Evolutionary conservation across 2,797 vertebrate genomes (phyloP).

Genomic region (Phataginus tricuspis): DNA sequence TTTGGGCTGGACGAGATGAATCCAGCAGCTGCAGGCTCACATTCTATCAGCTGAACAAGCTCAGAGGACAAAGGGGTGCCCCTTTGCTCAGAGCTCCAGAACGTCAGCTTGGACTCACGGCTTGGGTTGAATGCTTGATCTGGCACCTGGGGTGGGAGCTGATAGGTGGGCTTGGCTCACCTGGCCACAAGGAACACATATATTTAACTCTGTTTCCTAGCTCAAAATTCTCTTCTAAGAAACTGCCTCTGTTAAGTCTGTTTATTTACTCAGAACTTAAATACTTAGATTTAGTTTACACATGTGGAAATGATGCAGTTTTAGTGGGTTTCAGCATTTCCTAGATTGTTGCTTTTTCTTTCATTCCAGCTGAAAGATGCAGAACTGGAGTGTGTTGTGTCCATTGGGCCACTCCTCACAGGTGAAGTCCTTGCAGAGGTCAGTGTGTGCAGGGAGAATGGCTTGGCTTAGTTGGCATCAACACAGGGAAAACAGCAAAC

Average conservation of each 20-base stretch:
- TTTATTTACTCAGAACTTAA: background rate
- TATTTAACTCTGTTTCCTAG: background rate
- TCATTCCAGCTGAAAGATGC: background rate
- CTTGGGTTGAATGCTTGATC: background rate
- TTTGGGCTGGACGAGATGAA: background rate
- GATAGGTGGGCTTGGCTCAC: no score
- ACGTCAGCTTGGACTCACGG: accelerated
- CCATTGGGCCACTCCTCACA: background rate
- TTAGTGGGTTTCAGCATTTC: background rate
- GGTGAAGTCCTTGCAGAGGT: background rate
- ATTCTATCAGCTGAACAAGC: background rate
- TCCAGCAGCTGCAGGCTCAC: background rate
- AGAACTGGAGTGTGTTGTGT: background rate
- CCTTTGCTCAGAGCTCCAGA: background rate
- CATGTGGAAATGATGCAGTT: background rate
- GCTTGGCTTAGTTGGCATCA: background rate
- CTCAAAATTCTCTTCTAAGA: background rate
- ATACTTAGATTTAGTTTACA: background rate
- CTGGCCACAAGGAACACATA: background rate
- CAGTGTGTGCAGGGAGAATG: background rate
- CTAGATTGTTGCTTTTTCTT: background rate
- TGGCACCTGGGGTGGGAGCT: background rate
- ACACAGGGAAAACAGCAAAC: background rate
- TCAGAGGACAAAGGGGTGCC: background rate
- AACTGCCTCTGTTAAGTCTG: background rate